Base-by-base conservation (phyloP, 2,888 invertebrate species). In the Cataglyphis cursor region DNA sequence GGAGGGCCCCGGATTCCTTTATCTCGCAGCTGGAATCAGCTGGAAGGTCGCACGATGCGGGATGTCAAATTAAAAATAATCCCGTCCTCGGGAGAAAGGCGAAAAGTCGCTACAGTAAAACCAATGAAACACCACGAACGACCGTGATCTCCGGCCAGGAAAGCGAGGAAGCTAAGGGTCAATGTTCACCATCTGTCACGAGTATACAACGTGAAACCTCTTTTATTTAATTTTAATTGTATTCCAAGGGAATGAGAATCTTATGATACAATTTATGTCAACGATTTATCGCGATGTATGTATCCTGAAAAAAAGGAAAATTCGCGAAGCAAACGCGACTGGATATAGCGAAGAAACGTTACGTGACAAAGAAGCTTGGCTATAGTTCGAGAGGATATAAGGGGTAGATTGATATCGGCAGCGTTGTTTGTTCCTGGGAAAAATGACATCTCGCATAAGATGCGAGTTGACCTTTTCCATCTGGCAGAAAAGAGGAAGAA, bases 391-490 rank as follows among this genome's bases (percentile, higher is more conserved):
- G 76, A 3, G 68, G 31, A 59, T 66, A 6, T 18, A 48, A 35
- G n/a, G 28, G 15, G 12, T 9, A 8, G 18, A 65, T 66, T 41
- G 41, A 76, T n/a, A 38, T 9, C 21, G 15, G 31, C 57, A 15
- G 41, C 24, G 41, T 68, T 78, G 28, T 48, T 48, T 57, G 28
- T 68, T 78, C 70, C 41, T 68, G 41, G 15, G 68, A 57, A 76
- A 35, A 51, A 76, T 5, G n/a, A 44, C 24, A 28, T 41, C 2
- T 28, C 10, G 24, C 12, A 1, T 59, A 59, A 59, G 12, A 41
- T 4, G 4, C 12, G 51, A 57, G 44, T 85, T 89, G 87, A 90
- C 88, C 84, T 90, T 90, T 89, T 66, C 81, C 81, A 54, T 24
- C 54, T 54, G 41, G 59, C 57, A 54, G 66, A 80, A 64, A 54